Percentiles rank a stretch among this genome's conserved stretches.
Evolutionary conservation across 2,113 vertebrate genomes (phyloP).

Genomic region (Rhinogobius similis): DNA sequence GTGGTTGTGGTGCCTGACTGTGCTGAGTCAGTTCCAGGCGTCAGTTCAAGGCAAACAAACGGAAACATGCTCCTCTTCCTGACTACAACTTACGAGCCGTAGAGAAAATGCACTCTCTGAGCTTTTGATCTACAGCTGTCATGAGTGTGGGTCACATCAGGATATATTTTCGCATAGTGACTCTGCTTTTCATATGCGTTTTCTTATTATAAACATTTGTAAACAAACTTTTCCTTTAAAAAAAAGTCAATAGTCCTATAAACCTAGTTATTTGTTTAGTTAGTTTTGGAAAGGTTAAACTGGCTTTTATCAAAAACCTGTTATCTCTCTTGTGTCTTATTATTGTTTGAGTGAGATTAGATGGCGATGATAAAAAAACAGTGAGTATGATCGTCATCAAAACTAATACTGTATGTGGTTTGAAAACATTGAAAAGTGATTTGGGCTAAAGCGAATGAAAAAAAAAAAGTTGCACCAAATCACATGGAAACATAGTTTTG

Average conservation of each 20-base stretch:
- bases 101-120: background rate
- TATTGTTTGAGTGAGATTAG: no score
- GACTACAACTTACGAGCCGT: background rate
- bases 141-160: background rate
- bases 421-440: no score
- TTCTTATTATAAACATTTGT: no score
- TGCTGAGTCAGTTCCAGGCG: conserved; percentile 1
- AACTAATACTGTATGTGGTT: no score
- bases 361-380: no score
- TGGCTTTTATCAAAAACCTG: no score
- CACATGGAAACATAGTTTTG: background rate
- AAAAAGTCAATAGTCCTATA: background rate
- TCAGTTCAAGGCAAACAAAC: conserved; percentile 9
- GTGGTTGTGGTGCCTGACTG: background rate
- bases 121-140: background rate
- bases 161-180: background rate
- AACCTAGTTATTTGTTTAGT: background rate
- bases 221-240: no score
- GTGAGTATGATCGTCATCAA: no score
- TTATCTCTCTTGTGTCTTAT: no score
- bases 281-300: background rate
- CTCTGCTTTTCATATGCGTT: background rate
- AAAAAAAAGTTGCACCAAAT: no score
- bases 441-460: no score
- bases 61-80: background rate